These are phyloP conservation scores for Hemithea aestivaria DNA, from an alignment of 2,888 invertebrate genomes.

Conservation along the genomic window DNA sequence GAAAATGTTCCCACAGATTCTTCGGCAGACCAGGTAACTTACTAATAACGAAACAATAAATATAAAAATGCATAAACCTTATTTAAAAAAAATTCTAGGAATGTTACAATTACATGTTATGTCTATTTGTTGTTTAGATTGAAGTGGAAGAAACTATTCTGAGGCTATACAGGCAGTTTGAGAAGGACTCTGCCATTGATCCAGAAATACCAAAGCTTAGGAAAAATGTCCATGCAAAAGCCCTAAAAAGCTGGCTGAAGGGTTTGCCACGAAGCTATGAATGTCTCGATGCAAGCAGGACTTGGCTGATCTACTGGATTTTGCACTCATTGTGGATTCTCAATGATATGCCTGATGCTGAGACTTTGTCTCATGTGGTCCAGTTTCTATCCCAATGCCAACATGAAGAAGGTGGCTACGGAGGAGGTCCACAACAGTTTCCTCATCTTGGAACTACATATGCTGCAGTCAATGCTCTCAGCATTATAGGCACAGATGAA, in stretches of 20 bases:
- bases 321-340: constrained; percentile 90
- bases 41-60: background rate
- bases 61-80: too few species aligned
- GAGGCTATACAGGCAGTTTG: constrained; percentile 61
- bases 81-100: too few species aligned
- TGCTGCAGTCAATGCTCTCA: constrained; percentile 96
- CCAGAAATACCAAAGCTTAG: constrained; percentile 80
- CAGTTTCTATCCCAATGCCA: constrained; percentile 82
- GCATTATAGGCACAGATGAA: constrained; percentile 91
- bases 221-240: constrained; percentile 81
- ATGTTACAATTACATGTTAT: too few species aligned
- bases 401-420: constrained; percentile 90
- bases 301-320: constrained; percentile 99
- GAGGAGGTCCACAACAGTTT: constrained; percentile 95
- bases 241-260: constrained; percentile 83
- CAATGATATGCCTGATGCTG: constrained; percentile 67
- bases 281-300: constrained; percentile 95
- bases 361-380: constrained; percentile 58
- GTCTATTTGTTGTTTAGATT: constrained; percentile 51
- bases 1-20: constrained; percentile 74
- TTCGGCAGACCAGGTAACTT: constrained; percentile 63
- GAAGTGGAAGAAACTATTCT: constrained; percentile 60
- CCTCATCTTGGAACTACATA: constrained; percentile 98
- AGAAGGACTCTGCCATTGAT: constrained; percentile 63
- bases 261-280: constrained; percentile 85